Percentiles rank a stretch among this genome's conserved stretches.
Evolutionary conservation across 2,888 invertebrate species (phyloP).

Genomic region (Neoscelio sp.): DNA sequence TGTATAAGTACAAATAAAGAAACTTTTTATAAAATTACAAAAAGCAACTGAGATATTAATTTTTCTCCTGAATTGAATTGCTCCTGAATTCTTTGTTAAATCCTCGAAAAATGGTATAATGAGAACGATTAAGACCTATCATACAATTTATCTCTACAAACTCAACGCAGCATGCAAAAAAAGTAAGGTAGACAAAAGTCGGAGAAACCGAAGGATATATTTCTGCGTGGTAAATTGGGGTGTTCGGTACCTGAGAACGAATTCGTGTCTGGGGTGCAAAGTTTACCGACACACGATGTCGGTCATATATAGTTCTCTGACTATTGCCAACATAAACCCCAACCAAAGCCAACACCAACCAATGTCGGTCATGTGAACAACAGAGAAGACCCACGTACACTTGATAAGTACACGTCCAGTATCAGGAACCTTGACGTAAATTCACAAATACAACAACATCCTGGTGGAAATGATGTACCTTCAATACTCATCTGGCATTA

Average conservation of each 20-base stretch:
- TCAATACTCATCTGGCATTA: conserved; percentile 8
- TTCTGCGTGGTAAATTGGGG: conserved; percentile 32
- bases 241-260: conserved; percentile 40
- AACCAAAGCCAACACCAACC: conserved; percentile 26
- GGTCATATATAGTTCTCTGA: conserved; percentile 28
- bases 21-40: too few species aligned
- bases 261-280: conserved; percentile 31
- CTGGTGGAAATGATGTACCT: conserved; percentile 10
- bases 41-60: too few species aligned
- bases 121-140: conserved; percentile 14
- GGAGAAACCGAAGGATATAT: conserved; percentile 7
- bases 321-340: conserved; percentile 45
- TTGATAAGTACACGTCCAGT: conserved; percentile 49
- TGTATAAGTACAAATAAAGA: too few species aligned
- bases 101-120: too few species aligned
- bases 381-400: conserved; percentile 19
- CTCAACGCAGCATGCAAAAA: conserved; percentile 1
- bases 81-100: too few species aligned
- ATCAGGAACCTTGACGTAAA: conserved; percentile 34
- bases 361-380: conserved; percentile 39
- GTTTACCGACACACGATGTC: conserved; percentile 37
- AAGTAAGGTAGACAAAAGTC: conserved; percentile 6
- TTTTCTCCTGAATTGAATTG: not conserved
- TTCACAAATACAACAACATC: conserved; percentile 13
- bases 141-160: conserved; percentile 14